These are phyloP conservation scores for Mobula birostris DNA, from an alignment of 2,113 vertebrate genomes.

Conservation along the genomic window DNA sequence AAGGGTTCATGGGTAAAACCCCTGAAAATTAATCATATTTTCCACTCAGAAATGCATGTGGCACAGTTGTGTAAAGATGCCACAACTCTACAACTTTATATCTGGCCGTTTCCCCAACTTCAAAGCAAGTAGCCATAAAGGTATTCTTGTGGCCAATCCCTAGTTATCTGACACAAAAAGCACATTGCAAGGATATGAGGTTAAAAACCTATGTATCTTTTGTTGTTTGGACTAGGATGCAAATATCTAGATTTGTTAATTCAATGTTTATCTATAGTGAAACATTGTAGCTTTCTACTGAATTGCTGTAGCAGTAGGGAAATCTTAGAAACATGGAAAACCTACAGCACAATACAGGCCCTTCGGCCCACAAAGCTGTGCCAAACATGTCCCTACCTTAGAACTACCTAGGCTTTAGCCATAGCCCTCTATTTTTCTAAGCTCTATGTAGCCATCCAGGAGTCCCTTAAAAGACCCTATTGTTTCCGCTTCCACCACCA, in stretches of 20 bases:
- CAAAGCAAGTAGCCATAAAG: not conserved
- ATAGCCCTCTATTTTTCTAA: too few species aligned
- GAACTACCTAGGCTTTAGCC: too few species aligned
- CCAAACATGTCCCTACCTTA: too few species aligned
- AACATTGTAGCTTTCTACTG: not conserved
- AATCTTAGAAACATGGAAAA: too few species aligned
- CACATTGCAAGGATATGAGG: too few species aligned
- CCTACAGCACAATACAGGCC: too few species aligned
- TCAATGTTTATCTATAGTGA: not conserved
- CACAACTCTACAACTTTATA: not conserved
- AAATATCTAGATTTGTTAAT: not conserved
- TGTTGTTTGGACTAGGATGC: not conserved
- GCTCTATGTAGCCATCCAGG: too few species aligned
- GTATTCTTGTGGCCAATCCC: too few species aligned
- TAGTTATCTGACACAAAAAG: not conserved
- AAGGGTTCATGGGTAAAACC: constrained; percentile 4
- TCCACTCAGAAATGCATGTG: constrained; percentile 11
- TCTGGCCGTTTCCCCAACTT: not conserved
- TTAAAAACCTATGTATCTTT: not conserved
- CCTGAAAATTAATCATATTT: constrained; percentile 4
- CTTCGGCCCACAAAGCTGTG: too few species aligned
- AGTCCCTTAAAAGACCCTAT: too few species aligned
- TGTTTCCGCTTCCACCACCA: too few species aligned
- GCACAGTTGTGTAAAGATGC: not conserved
- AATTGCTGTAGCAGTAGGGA: not conserved